These are phyloP conservation scores for Phoeniculus purpureus DNA, from an alignment of 2,797 vertebrate genomes.

Conservation along the genomic window DNA sequence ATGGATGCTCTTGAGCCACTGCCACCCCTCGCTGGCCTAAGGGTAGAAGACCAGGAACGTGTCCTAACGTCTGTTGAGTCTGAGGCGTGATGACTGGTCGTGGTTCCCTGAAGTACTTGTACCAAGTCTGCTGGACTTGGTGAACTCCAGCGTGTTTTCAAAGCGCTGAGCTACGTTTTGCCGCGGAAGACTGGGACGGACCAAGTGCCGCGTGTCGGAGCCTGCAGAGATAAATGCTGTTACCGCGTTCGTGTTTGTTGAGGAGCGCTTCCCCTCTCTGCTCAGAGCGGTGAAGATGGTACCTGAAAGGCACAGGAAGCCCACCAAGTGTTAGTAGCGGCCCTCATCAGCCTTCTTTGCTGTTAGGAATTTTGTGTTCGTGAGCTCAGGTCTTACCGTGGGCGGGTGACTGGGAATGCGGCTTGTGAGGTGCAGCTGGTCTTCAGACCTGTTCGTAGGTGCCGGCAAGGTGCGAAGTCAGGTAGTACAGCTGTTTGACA, in stretches of 20 bases:
- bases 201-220: background rate
- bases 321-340: background rate
- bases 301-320: background rate
- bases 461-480: background rate
- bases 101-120: background rate
- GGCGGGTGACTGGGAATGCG: background rate
- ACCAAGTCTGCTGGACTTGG: background rate
- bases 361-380: background rate
- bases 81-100: background rate
- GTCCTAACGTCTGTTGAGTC: background rate
- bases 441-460: background rate
- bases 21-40: background rate
- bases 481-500: background rate
- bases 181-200: background rate
- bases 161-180: background rate
- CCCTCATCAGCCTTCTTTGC: background rate
- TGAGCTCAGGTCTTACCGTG: background rate
- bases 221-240: background rate
- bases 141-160: background rate
- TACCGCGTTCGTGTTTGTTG: background rate
- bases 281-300: background rate
- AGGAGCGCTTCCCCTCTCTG: background rate
- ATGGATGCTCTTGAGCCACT: background rate
- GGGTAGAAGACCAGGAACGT: background rate
- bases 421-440: background rate